Conservation (phyloP, 2,888 invertebrate genomes). For the Gandaritis pyraliata region DNA sequence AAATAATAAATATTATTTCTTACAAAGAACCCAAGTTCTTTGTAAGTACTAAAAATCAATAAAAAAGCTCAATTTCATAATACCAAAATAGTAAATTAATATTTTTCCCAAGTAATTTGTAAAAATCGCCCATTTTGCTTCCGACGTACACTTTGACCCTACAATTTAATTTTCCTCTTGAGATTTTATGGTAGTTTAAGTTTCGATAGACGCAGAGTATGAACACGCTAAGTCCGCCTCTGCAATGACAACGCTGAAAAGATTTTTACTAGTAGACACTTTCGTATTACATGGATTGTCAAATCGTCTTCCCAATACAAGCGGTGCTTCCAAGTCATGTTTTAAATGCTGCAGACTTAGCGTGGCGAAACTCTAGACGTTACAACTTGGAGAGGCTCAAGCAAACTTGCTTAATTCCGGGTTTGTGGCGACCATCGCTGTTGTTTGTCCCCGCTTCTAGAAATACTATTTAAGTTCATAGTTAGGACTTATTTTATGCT, state of each 20-base stretch:
- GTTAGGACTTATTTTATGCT: no score
- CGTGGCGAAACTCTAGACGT: background rate
- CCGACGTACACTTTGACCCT: background rate
- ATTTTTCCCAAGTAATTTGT: background rate
- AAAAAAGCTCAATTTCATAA: no score
- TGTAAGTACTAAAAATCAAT: no score
- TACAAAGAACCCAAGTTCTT: no score
- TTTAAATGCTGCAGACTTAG: no score
- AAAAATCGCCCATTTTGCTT: background rate
- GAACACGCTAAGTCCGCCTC: background rate
- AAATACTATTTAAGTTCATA: background rate
- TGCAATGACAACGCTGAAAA: no score
- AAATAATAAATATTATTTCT: no score
- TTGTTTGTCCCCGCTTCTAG: background rate
- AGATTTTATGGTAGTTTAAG: conserved; percentile 15
- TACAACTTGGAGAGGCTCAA: conserved; percentile 16
- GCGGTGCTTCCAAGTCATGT: no score
- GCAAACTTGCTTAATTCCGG: conserved; percentile 22
- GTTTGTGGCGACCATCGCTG: conserved; percentile 17
- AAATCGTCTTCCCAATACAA: no score
- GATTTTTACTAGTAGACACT: no score
- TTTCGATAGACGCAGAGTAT: conserved; percentile 3
- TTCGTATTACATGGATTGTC: no score
- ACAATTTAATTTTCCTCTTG: conserved; percentile 1
- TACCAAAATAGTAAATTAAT: no score